A percentile compares a stretch with the other conserved stretches of the same genome.
These are phyloP conservation scores for Babylonia areolata DNA, from an alignment of 1,140 invertebrate species.

Conservation along the genomic window DNA sequence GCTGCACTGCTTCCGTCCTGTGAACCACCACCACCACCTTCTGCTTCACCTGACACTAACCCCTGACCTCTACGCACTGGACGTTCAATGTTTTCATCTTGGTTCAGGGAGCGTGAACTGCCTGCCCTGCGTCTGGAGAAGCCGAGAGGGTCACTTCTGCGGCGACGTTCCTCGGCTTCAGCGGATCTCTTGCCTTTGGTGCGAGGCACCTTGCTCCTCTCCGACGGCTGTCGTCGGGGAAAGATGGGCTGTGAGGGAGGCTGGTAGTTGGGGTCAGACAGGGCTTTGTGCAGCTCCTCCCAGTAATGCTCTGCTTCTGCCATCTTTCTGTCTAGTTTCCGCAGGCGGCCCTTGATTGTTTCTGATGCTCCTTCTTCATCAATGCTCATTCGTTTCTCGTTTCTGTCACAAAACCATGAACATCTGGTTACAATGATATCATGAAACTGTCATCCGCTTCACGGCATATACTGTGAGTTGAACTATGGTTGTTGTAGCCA, in stretches of 20 bases:
- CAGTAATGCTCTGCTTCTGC: conserved; percentile 65
- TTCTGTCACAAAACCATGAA: no score
- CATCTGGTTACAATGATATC: no score
- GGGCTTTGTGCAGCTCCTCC: conserved; percentile 62
- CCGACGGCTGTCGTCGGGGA: conserved; percentile 37
- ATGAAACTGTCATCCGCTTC: no score
- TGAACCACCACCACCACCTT: neutral
- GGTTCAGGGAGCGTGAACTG: conserved; percentile 19
- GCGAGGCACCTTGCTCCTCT: conserved; percentile 24
- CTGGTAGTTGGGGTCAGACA: conserved; percentile 46
- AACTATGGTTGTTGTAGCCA: no score
- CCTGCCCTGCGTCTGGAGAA: conserved; percentile 33
- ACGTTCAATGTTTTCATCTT: conserved; percentile 13
- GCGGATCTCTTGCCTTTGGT: conserved; percentile 29
- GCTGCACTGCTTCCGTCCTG: conserved; percentile 22
- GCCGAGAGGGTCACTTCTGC: conserved; percentile 40
- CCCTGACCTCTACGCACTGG: conserved; percentile 33
- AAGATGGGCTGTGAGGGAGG: conserved; percentile 17
- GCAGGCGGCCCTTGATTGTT: conserved; percentile 58
- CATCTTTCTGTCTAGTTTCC: conserved; percentile 64
- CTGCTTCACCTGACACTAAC: neutral
- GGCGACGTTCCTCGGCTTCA: conserved; percentile 32
- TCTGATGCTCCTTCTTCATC: conserved; percentile 66
- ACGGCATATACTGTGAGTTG: no score
- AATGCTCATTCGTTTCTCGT: conserved; percentile 57